These are phyloP conservation scores for Cosmia pyralina DNA, from an alignment of 2,888 invertebrate genomes.

Conservation along the genomic window DNA sequence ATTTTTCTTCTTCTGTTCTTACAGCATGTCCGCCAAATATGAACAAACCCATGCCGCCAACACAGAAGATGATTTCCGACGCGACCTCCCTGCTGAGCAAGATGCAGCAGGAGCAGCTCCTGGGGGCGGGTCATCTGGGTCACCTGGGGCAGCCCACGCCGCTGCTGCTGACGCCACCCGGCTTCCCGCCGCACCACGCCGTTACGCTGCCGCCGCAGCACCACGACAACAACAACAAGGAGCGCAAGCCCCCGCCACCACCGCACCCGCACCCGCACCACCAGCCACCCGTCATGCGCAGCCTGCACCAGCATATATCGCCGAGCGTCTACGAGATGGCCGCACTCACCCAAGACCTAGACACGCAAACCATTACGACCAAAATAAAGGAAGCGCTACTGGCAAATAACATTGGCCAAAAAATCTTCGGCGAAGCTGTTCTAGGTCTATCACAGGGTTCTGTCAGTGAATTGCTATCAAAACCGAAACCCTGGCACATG, in stretches of 20 bases:
- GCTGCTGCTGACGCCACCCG: constrained; percentile 94
- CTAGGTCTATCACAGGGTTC: constrained; percentile 98
- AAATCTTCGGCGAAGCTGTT: constrained; percentile 99
- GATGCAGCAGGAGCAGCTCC: constrained; percentile 92
- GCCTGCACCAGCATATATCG: constrained; percentile 95
- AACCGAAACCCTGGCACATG: constrained; percentile 99
- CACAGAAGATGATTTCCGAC: constrained; percentile 94
- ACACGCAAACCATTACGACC: constrained; percentile 98
- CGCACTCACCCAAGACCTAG: constrained; percentile 98
- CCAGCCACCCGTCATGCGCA: constrained; percentile 92
- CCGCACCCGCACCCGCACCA: constrained; percentile 89
- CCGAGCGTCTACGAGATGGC: constrained; percentile 99
- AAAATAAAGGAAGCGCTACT: constrained; percentile 99
- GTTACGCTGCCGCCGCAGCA: constrained; percentile 92
- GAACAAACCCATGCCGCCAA: constrained; percentile 94
- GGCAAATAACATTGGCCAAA: constrained; percentile 99
- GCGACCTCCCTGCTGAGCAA: constrained; percentile 92
- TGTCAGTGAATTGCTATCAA: constrained; percentile 98
- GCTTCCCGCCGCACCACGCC: constrained; percentile 93
- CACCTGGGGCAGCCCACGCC: constrained; percentile 90
- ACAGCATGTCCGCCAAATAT: constrained; percentile 92
- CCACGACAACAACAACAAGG: constrained; percentile 90
- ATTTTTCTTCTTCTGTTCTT: constrained; percentile 69
- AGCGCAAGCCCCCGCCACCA: constrained; percentile 89
- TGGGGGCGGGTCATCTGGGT: constrained; percentile 89